Conservation (phyloP, 2,888 invertebrate genomes). For the Plagodis dolabraria region DNA sequence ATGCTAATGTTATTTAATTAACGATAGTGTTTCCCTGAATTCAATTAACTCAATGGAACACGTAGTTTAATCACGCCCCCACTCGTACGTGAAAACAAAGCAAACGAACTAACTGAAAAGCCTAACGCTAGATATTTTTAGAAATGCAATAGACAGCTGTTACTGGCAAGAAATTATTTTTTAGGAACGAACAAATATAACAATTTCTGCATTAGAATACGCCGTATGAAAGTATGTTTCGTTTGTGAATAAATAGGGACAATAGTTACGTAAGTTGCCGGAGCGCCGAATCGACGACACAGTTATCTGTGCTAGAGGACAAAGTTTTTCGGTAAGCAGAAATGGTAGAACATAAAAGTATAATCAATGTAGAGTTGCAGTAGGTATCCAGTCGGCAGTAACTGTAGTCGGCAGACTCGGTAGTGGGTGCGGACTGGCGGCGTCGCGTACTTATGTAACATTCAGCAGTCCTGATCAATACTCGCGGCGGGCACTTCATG, state of each 20-base stretch:
- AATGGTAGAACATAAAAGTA: constrained; percentile 40
- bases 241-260: constrained; percentile 11
- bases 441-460: constrained; percentile 71
- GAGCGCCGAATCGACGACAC: constrained; percentile 32
- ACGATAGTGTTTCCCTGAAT: constrained; percentile 50
- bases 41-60: constrained; percentile 54
- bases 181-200: not conserved
- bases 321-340: constrained; percentile 47
- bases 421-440: constrained; percentile 50
- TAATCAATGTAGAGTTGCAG: constrained; percentile 60
- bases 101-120: not conserved
- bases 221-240: not conserved
- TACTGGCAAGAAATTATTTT: no score
- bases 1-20: constrained; percentile 1
- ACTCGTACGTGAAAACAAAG: not conserved
- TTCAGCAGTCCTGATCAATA: constrained; percentile 80
- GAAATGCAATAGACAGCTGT: not conserved
- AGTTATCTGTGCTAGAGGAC: constrained; percentile 34
- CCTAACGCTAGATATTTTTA: not conserved
- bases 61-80: constrained; percentile 17
- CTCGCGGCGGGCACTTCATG: constrained; percentile 67
- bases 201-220: not conserved
- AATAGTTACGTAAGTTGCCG: constrained; percentile 34
- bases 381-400: constrained; percentile 35
- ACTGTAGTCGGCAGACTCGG: constrained; percentile 36